phyloP scores from a whole-genome alignment of 2,888 invertebrate genomes.

The Sceliomorpha sp. region DNA sequence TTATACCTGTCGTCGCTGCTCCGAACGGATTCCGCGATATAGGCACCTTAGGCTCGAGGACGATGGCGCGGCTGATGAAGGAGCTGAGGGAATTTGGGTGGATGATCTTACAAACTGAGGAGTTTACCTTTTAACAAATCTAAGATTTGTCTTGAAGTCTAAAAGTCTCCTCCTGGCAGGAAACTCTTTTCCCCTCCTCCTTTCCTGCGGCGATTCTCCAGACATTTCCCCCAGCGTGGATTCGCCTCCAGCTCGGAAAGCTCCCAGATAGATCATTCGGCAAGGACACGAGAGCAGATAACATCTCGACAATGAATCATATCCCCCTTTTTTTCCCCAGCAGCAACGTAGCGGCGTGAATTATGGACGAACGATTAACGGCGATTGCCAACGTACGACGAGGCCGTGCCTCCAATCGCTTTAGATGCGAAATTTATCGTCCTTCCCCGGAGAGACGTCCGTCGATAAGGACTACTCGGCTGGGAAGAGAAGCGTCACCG shows the following conservation, averaged over 20 bases:
- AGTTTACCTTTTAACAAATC: no score
- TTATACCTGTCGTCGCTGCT: conserved; percentile 26
- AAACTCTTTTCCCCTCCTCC: no score
- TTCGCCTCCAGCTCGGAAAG: no score
- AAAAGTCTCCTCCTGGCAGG: no score
- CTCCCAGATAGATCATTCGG: conserved; percentile 5
- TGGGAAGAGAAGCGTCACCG: conserved; percentile 28
- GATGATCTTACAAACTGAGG: no score
- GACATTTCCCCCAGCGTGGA: no score
- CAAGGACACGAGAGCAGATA: conserved; percentile 6
- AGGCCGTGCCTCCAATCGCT: conserved; percentile 37
- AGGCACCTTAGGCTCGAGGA: no score
- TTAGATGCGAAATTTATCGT: conserved; percentile 59
- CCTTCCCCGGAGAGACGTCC: conserved; percentile 58
- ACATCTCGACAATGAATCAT: conserved; percentile 6
- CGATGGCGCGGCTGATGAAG: no score
- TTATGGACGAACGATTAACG: conserved; percentile 47
- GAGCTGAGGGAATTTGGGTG: no score
- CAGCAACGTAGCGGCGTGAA: conserved; percentile 38
- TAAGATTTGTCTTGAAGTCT: no score
- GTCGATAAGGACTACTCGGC: conserved; percentile 61
- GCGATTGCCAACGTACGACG: conserved; percentile 48
- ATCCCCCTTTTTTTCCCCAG: conserved; percentile 19
- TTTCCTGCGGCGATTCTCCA: no score
- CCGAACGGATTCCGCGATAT: no score